phyloP scores from a whole-genome alignment of 2,113 vertebrate genomes.

The Alethe diademata region DNA sequence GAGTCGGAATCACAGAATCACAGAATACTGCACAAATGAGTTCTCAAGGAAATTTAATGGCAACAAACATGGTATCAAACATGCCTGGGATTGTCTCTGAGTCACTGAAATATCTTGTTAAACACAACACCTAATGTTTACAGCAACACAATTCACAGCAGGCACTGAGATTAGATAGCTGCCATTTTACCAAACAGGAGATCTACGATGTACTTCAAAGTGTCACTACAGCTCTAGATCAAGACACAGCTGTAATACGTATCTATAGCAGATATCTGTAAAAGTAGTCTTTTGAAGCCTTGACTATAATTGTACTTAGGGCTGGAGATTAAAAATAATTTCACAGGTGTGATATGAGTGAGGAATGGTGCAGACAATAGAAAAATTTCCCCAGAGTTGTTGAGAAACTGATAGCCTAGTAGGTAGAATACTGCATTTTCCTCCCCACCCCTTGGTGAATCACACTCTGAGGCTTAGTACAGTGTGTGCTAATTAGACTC shows the following conservation, averaged over 20 bases:
- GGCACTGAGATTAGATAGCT: background rate
- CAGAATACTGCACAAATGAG: background rate
- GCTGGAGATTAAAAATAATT: background rate
- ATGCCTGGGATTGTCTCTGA: background rate
- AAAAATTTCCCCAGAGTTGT: background rate
- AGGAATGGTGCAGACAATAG: background rate
- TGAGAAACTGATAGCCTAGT: background rate
- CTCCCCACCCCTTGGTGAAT: background rate
- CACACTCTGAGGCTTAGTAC: background rate
- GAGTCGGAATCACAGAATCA: background rate
- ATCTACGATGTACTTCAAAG: rapidly evolving
- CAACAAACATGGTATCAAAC: background rate
- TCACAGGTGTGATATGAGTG: background rate
- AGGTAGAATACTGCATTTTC: background rate
- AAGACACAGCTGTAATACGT: background rate
- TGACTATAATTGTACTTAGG: background rate
- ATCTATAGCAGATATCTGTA: background rate
- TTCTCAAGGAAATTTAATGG: background rate
- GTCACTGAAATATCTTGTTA: background rate
- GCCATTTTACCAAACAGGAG: background rate
- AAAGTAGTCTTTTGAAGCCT: background rate
- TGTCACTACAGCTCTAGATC: background rate
- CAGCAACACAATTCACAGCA: background rate
- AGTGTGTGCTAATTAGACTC: background rate
- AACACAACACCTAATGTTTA: background rate